These are phyloP conservation scores for Hypanus sabinus DNA, from an alignment of 2,113 vertebrate species.

Conservation along the genomic window DNA sequence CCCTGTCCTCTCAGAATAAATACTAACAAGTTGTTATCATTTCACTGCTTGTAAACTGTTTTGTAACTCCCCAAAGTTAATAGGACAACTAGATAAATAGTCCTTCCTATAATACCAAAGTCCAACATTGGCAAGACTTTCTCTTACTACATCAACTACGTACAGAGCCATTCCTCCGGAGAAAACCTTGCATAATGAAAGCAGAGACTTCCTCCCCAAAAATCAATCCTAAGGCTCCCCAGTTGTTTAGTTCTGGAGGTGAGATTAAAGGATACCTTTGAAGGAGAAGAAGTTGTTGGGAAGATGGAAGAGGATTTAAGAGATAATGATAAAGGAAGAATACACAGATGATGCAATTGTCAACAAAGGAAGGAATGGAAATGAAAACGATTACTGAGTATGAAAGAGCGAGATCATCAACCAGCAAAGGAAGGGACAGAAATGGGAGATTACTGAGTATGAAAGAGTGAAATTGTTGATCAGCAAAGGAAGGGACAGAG, in stretches of 20 bases:
- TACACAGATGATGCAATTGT: neutral
- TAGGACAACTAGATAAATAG: no score
- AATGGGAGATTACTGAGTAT: no score
- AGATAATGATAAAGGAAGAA: neutral
- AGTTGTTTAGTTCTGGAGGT: neutral
- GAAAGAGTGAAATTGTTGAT: no score
- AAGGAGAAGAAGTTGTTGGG: neutral
- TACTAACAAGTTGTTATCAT: no score
- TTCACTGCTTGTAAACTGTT: no score
- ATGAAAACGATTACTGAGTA: no score
- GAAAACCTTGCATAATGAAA: neutral
- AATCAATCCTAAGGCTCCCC: no score
- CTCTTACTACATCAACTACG: neutral
- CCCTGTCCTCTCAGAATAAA: neutral
- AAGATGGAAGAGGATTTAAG: neutral
- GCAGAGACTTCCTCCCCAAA: neutral
- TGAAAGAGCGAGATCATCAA: no score
- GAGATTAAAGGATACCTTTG: neutral
- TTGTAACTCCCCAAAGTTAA: no score
- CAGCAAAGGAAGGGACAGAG: neutral
- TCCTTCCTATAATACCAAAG: neutral
- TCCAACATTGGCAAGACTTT: neutral
- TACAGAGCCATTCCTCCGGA: no score
- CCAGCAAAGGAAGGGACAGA: no score
- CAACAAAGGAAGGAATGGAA: no score